phyloP scores from a whole-genome alignment of 2,113 vertebrate species.

The Nycticryphes semicollaris region DNA sequence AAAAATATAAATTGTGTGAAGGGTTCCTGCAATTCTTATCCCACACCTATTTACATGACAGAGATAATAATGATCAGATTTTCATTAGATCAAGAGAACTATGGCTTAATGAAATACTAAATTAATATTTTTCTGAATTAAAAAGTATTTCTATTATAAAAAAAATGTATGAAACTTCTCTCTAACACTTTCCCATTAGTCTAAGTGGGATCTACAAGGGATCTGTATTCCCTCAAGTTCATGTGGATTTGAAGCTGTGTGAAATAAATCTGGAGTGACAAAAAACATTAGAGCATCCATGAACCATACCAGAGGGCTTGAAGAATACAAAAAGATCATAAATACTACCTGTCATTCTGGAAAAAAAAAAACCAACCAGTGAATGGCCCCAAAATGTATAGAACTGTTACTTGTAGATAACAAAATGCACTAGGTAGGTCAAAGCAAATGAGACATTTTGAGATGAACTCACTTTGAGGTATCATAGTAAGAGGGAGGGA shows the following conservation, averaged over 20 bases:
- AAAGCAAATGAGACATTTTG: background rate
- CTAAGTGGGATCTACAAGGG: background rate
- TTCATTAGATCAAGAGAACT: background rate
- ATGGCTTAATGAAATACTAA: background rate
- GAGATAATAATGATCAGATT: background rate
- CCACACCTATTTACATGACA: background rate
- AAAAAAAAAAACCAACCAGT: background rate
- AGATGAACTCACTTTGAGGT: background rate
- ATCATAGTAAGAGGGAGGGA: background rate
- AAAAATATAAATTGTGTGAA: background rate
- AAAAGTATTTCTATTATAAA: background rate
- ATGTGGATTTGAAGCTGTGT: background rate
- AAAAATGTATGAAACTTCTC: background rate
- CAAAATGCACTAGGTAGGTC: background rate
- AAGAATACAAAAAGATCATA: background rate
- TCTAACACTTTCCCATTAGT: background rate
- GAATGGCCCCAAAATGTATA: background rate
- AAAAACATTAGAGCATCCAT: background rate
- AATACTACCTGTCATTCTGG: background rate
- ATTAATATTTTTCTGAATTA: background rate
- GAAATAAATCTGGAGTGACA: background rate
- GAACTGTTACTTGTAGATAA: background rate
- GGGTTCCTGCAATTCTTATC: background rate
- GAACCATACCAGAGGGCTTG: background rate
- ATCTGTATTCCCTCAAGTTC: background rate